These are phyloP conservation scores for Kradibia gibbosae DNA, from an alignment of 1,140 invertebrate species.

Conservation along the genomic window DNA sequence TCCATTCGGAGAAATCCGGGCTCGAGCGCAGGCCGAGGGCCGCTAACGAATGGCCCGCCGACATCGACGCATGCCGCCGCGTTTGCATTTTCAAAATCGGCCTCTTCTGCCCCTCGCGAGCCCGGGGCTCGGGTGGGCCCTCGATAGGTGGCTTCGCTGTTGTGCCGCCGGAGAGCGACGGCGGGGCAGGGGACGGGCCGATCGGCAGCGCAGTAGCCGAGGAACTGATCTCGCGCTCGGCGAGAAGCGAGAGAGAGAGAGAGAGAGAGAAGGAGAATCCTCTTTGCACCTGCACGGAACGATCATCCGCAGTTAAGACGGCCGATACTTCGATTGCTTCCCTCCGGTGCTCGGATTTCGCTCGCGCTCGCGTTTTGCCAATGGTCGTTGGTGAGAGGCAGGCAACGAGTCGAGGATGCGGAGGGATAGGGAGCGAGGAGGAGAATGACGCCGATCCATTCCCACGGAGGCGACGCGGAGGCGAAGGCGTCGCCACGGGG, in stretches of 20 bases:
- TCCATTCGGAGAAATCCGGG: neutral
- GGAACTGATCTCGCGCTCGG: slow-evolving; percentile 21
- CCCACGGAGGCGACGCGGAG: slow-evolving; percentile 26
- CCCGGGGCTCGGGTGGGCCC: too few species aligned
- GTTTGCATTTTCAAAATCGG: slow-evolving; percentile 28
- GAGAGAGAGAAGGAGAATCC: neutral
- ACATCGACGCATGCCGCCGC: neutral
- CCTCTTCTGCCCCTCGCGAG: neutral
- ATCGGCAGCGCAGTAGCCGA: neutral
- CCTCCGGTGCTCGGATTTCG: slow-evolving; percentile 42
- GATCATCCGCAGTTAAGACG: slow-evolving; percentile 44
- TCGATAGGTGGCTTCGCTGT: too few species aligned
- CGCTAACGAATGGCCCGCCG: neutral
- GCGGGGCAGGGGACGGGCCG: neutral
- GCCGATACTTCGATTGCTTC: slow-evolving; percentile 35
- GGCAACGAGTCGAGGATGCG: slow-evolving; percentile 29
- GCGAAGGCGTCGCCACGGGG: slow-evolving; percentile 32
- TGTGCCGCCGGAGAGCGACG: too few species aligned
- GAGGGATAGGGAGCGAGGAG: slow-evolving; percentile 13
- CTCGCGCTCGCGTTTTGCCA: neutral
- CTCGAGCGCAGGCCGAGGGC: neutral
- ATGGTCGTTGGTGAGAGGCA: too few species aligned
- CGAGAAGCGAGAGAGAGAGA: neutral
- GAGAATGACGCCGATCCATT: slow-evolving; percentile 29
- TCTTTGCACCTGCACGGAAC: slow-evolving; percentile 46